Percentiles rank a stretch among this genome's conserved stretches.
Evolutionary conservation across 1,140 invertebrate genomes (phyloP).

Genomic region (Mamestra configurata): DNA sequence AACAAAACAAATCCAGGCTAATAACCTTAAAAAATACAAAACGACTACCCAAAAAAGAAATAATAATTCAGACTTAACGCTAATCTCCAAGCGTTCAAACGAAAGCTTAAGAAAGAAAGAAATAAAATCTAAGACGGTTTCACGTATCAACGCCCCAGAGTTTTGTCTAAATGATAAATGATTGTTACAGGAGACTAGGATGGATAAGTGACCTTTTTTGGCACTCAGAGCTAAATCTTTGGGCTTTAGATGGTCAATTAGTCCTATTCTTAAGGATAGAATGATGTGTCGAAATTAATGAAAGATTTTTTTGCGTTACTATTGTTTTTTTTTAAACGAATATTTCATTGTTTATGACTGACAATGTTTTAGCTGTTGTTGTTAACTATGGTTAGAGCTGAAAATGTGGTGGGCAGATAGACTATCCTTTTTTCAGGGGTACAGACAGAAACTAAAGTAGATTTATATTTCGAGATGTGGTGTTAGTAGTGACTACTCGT

Average conservation of each 20-base stretch:
- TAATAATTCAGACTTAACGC: conserved; percentile 30
- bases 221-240: conserved; percentile 15
- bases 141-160: conserved; percentile 28
- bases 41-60: neutral
- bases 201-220: conserved; percentile 29
- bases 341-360: too few relatives aligned
- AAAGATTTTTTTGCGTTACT: neutral
- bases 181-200: neutral
- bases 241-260: conserved; percentile 22
- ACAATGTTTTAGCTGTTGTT: too few relatives aligned
- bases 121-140: conserved; percentile 11
- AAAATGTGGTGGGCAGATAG: too few relatives aligned
- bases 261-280: neutral
- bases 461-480: too few relatives aligned
- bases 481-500: too few relatives aligned
- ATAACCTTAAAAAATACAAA: neutral
- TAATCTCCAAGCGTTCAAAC: conserved; percentile 27
- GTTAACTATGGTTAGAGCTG: too few relatives aligned
- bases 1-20: neutral
- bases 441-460: too few relatives aligned
- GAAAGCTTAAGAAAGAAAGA: conserved; percentile 15
- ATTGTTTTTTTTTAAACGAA: neutral
- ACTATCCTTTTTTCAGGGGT: too few relatives aligned
- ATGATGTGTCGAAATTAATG: neutral
- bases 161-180: conserved; percentile 37